Evolutionary conservation across 30 jellyfish, hydroid and myxozoan genomes (phyloP), one percentile per base, ranked within the genome.

Genomic region (Morbakka virulenta): DNA sequence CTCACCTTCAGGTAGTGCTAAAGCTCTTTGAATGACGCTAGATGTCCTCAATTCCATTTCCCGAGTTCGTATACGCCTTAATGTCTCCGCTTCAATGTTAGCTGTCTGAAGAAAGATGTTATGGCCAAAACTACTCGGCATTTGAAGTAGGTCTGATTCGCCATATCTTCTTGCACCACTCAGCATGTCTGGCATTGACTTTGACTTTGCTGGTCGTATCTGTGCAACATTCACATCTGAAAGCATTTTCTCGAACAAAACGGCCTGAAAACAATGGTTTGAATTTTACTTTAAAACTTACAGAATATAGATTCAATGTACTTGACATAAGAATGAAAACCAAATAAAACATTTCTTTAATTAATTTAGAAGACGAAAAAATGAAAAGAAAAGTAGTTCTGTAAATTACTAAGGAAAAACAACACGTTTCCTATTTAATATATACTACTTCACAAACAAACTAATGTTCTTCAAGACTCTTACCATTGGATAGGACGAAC

Each of bases 121-220:
- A 48, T 52, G 52, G n/a, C 88, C 32, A 57, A 67, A 81, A 51
- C 73, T 35, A 4, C 87, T 75, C 12, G 28, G 87, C 73, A 67
- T 77, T 23, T 81, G 75, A 17, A 47, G 11, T 27, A 25, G 36
- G 23, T 76, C 88, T 64, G 57, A 80, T 24, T 48, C 64, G 28
- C 74, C 88, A 62, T 28, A 35, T 50, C 70, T 20, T 4, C 64
- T 84, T 48, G 75, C 30, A 28, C 82, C 88, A 1, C 84, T 85
- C 78, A 82, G 53, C 50, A 82, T 82, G 25, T 82, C 94, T 3
- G 94, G 94, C 94, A 82, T 82, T 32, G 94, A 83, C 3, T 78
- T 72, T 32, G 74, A 69, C 26, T 79, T 28, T 3, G 87, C 76
- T 17, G 71, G 64, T 63, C 84, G 52, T 21, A 82, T 32, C 34